Conservation (phyloP, 2,888 invertebrate genomes). For the Nemotelus nigrinus region DNA sequence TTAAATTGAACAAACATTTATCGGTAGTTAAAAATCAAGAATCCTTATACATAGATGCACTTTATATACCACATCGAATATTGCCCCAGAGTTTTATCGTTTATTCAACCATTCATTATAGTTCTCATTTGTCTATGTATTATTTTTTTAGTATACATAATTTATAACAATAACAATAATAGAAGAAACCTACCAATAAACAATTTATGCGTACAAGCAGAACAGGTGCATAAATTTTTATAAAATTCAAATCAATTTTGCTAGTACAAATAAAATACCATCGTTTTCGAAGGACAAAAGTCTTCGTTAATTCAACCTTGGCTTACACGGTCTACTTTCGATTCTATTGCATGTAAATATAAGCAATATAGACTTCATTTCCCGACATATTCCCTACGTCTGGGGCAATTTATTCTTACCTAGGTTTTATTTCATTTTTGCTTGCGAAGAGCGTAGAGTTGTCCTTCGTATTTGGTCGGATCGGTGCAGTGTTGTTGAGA, state of each 20-base stretch:
- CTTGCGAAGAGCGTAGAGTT: slow-evolving; percentile 20
- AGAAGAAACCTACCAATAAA: slow-evolving; percentile 10
- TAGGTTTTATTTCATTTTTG: slow-evolving; percentile 48
- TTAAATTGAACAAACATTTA: slow-evolving; percentile 12
- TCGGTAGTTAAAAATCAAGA: slow-evolving; percentile 15
- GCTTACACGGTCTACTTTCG: slow-evolving; percentile 23
- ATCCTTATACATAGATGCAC: slow-evolving; percentile 4
- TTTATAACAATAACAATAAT: slow-evolving; percentile 36
- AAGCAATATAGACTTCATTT: slow-evolving; percentile 24
- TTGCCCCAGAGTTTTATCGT: slow-evolving; percentile 33
- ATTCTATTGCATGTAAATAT: slow-evolving; percentile 20
- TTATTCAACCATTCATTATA: slow-evolving; percentile 18
- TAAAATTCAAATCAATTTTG: background rate
- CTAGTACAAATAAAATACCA: slow-evolving; percentile 37
- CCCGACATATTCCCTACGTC: slow-evolving; percentile 5
- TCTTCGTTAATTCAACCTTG: slow-evolving; percentile 37
- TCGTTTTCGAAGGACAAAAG: slow-evolving; percentile 40
- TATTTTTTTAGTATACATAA: background rate
- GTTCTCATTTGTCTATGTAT: slow-evolving; percentile 17
- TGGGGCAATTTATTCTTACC: slow-evolving; percentile 52
- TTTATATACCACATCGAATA: background rate
- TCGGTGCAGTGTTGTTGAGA: slow-evolving; percentile 53
- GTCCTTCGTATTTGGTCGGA: slow-evolving; percentile 43
- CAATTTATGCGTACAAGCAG: slow-evolving; percentile 15
- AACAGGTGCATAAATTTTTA: slow-evolving; percentile 35